These are phyloP conservation scores for Bombus pascuorum DNA, from an alignment of 1,140 invertebrate genomes.

Conservation along the genomic window DNA sequence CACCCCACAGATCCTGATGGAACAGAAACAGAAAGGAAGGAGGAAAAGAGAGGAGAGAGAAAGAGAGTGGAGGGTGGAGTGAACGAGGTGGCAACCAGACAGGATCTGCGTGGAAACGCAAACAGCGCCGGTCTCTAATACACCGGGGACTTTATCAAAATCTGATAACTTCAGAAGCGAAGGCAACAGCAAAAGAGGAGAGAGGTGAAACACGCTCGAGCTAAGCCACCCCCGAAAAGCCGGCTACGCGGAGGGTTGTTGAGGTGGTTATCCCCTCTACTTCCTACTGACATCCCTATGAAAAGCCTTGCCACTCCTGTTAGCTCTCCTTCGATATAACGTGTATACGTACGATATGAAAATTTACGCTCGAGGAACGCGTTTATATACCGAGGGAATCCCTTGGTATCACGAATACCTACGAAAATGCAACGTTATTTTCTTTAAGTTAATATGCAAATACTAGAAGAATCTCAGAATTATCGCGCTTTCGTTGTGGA, in stretches of 20 bases:
- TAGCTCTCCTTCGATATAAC: conserved; percentile 53
- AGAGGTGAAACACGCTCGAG: conserved; percentile 58
- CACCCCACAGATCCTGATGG: conserved; percentile 13
- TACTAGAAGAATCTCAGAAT: neutral
- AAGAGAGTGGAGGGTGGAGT: conserved; percentile 29
- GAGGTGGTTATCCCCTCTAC: conserved; percentile 61
- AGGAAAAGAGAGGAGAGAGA: conserved; percentile 22
- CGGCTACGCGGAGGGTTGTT: conserved; percentile 58
- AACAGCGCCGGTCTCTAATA: conserved; percentile 69
- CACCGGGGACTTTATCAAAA: conserved; percentile 77
- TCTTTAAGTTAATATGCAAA: neutral
- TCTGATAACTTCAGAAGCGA: conserved; percentile 73
- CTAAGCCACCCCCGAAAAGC: conserved; percentile 72
- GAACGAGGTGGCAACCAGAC: conserved; percentile 61
- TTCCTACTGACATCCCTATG: conserved; percentile 38
- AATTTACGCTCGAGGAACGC: conserved; percentile 37
- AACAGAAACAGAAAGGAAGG: neutral
- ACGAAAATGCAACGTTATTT: neutral
- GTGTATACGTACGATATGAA: neutral
- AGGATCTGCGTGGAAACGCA: conserved; percentile 71
- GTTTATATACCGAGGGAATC: neutral
- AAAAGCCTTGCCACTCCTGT: conserved; percentile 51
- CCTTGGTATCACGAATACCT: neutral
- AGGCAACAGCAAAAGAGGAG: conserved; percentile 61
- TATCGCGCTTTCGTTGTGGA: neutral